phyloP scores from a whole-genome alignment of 2,113 vertebrate genomes.

The Synchiropus splendidus region DNA sequence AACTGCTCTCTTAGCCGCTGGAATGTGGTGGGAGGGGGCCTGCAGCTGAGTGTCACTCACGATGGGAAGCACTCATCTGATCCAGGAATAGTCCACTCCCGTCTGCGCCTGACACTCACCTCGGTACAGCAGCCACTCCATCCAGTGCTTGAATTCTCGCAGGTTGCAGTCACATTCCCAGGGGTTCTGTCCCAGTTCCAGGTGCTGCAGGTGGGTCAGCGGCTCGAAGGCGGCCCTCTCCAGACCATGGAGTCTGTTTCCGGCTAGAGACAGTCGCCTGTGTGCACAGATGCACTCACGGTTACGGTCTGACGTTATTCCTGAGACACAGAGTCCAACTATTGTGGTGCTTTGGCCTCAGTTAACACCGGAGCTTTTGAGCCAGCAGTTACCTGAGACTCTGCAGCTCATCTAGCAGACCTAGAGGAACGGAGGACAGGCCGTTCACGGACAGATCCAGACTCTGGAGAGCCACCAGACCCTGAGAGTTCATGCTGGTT shows the following conservation, averaged over 20 bases:
- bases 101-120: too few species aligned
- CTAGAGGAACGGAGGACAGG: conserved; percentile 79
- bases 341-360: too few species aligned
- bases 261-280: conserved; percentile 82
- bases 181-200: conserved; percentile 90
- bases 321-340: too few species aligned
- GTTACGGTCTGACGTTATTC: neutral
- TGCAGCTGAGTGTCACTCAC: too few species aligned
- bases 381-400: conserved; percentile 64
- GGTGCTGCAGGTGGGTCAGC: conserved; percentile 78
- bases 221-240: conserved; percentile 93
- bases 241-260: conserved; percentile 85
- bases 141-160: conserved; percentile 96
- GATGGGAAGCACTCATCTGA: too few species aligned
- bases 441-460: conserved; percentile 92
- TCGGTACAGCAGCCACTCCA: conserved; percentile 97
- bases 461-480: conserved; percentile 70
- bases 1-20: too few species aligned
- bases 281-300: neutral
- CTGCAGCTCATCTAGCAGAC: conserved; percentile 80
- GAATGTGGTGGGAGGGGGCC: too few species aligned
- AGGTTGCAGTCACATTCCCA: conserved; percentile 98
- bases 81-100: too few species aligned
- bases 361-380: too few species aligned
- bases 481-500: conserved; percentile 30